These are phyloP conservation scores for Panulirus ornatus DNA, from an alignment of 1,140 invertebrate genomes.

Conservation along the genomic window DNA sequence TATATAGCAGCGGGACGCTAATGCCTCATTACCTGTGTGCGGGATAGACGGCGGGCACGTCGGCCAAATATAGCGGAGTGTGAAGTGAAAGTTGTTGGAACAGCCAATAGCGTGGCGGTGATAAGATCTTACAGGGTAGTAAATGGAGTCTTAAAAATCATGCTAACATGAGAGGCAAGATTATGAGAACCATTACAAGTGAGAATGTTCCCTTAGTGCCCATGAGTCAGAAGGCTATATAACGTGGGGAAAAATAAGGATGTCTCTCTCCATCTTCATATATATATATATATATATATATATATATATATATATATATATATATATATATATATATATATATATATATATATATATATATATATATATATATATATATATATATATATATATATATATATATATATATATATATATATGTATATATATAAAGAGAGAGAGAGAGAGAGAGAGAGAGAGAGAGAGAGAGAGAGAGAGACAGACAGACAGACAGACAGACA, in stretches of 20 bases:
- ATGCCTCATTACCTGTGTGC: background rate
- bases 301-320: background rate
- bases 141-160: background rate
- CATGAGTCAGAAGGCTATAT: too few species aligned
- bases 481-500: too few species aligned
- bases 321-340: too few species aligned
- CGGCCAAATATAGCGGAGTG: background rate
- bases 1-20: background rate
- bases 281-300: constrained; percentile 31
- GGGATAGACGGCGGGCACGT: background rate
- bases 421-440: too few species aligned
- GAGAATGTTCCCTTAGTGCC: background rate
- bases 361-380: too few species aligned
- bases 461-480: too few species aligned
- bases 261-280: too few species aligned
- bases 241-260: too few species aligned
- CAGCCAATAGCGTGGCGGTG: background rate
- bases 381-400: too few species aligned
- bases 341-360: too few species aligned
- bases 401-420: too few species aligned
- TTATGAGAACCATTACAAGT: background rate
- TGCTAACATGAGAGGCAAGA: background rate
- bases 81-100: background rate
- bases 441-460: too few species aligned
- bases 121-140: background rate